phyloP scores from a whole-genome alignment of 2,113 vertebrate species.

The Loxodonta africana region DNA sequence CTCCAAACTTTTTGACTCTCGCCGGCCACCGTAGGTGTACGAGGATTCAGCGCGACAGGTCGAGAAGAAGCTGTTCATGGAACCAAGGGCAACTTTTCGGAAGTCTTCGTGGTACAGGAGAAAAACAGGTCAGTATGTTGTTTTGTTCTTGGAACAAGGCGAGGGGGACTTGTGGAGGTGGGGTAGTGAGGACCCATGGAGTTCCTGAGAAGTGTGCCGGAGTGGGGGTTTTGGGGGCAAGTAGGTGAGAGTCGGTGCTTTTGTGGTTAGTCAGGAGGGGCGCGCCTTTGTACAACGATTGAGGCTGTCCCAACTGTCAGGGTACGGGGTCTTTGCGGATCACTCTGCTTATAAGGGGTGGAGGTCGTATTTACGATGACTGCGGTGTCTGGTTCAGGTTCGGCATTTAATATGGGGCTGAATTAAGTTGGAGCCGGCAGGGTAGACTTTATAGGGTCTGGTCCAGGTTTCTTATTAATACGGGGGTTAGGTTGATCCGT shows the following conservation, averaged over 20 bases:
- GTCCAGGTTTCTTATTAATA: background rate
- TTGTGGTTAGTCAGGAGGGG: background rate
- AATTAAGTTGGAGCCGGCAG: background rate
- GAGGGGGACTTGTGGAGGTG: background rate
- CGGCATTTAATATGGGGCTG: background rate
- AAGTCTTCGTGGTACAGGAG: fast-evolving
- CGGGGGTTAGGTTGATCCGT: background rate
- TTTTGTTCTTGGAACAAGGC: background rate
- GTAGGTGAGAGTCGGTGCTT: background rate
- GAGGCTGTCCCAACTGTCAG: too few relatives aligned
- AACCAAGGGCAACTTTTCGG: background rate
- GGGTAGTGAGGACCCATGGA: too few relatives aligned
- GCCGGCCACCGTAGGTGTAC: background rate
- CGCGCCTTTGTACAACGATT: background rate
- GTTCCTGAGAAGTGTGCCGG: background rate
- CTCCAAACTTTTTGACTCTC: background rate
- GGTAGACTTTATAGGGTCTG: background rate
- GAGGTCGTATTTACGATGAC: too few relatives aligned
- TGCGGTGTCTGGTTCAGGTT: too few relatives aligned
- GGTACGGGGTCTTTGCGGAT: too few relatives aligned
- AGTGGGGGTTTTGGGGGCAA: background rate
- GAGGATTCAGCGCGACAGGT: fast-evolving
- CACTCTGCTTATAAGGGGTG: too few relatives aligned
- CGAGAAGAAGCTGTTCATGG: fast-evolving
- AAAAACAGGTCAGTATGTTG: background rate